These are phyloP conservation scores for Trinorchestia longiramus DNA, from an alignment of 1,140 invertebrate genomes.

Conservation along the genomic window DNA sequence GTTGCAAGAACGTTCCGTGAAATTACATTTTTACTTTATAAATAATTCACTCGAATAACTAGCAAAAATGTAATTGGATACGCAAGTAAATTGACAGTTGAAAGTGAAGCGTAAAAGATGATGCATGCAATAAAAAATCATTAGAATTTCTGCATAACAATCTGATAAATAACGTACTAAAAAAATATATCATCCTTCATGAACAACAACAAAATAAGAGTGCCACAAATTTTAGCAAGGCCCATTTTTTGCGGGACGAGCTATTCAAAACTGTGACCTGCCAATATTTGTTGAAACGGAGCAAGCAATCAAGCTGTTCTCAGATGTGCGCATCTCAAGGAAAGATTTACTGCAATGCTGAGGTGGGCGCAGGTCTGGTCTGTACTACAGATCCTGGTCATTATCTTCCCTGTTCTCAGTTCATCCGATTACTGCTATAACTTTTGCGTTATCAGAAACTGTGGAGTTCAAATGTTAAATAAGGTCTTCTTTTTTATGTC, in stretches of 20 bases:
- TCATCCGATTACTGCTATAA: neutral
- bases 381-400: neutral
- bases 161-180: neutral
- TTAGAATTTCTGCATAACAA: neutral
- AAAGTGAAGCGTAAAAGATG: neutral
- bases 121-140: neutral
- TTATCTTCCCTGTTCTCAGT: neutral
- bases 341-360: neutral
- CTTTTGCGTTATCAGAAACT: neutral
- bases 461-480: neutral
- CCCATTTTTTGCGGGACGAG: neutral
- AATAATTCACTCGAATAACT: neutral
- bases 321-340: neutral
- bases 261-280: neutral
- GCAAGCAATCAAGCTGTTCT: neutral
- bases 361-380: neutral
- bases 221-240: neutral
- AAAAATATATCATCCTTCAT: neutral
- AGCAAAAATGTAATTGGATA: neutral
- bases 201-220: neutral
- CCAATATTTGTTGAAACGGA: neutral
- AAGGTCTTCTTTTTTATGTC: neutral
- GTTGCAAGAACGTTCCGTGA: neutral
- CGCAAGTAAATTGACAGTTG: neutral
- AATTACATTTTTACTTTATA: neutral